Percentiles rank a stretch among this genome's conserved stretches.
phyloP scores from a whole-genome alignment of 2,113 vertebrate species.

The Ovis aries region DNA sequence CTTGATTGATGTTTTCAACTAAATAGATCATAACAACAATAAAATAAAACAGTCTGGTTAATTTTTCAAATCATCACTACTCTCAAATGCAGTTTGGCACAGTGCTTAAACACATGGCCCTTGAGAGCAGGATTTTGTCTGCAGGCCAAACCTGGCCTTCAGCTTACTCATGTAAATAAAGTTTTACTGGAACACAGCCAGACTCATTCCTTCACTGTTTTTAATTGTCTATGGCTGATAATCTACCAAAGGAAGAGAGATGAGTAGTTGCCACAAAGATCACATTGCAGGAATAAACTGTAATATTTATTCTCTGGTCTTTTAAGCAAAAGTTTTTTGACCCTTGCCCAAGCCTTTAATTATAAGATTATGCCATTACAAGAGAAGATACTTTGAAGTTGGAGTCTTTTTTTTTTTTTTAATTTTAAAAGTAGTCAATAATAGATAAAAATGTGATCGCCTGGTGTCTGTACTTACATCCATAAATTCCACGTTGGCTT shows the following conservation, averaged over 20 bases:
- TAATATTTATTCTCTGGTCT: background rate
- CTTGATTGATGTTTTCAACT: background rate
- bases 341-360: background rate
- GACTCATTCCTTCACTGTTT: background rate
- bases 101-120: background rate
- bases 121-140: background rate
- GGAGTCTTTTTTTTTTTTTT: background rate
- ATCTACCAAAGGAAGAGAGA: background rate
- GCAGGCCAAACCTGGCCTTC: background rate
- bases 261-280: background rate
- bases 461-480: slow-evolving; percentile 88
- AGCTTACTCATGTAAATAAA: background rate
- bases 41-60: background rate
- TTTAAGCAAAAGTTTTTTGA: background rate
- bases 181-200: background rate
- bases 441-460: background rate
- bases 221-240: background rate
- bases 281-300: background rate
- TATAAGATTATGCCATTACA: background rate
- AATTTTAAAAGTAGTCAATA: background rate
- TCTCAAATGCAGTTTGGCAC: background rate
- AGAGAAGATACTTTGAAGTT: background rate
- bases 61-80: background rate
- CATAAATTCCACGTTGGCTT: slow-evolving; percentile 98
- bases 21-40: background rate